Percentiles rank a stretch among this genome's conserved stretches.
Conservation (phyloP, 2,113 vertebrate genomes). For the Rhabdomys dilectus region DNA sequence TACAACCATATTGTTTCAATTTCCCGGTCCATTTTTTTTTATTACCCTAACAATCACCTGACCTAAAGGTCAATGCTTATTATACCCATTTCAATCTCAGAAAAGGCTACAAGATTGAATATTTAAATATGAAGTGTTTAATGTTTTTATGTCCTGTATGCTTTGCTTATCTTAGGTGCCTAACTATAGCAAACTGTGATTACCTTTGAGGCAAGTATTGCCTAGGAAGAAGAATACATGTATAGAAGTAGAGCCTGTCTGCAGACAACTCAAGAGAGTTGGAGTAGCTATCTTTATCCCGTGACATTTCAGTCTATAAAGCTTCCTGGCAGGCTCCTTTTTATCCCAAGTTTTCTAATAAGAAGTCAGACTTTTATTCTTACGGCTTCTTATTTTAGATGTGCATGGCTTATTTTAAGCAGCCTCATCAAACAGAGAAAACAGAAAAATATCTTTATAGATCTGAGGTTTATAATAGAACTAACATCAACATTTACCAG, state of each 20-base stretch:
- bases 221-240: slow-evolving; percentile 35
- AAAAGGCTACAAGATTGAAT: slow-evolving; percentile 35
- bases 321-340: neutral
- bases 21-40: slow-evolving; percentile 52
- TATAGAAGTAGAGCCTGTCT: slow-evolving; percentile 2
- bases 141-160: neutral
- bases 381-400: slow-evolving; percentile 55
- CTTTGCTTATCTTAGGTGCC: slow-evolving; percentile 7
- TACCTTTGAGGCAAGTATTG: neutral
- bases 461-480: slow-evolving; percentile 20
- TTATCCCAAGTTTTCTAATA: slow-evolving; percentile 47
- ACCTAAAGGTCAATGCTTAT: slow-evolving; percentile 54
- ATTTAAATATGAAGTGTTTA: slow-evolving; percentile 35
- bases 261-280: neutral
- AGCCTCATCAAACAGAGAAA: slow-evolving; percentile 33
- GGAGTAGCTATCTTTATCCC: slow-evolving; percentile 26
- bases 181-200: slow-evolving; percentile 23
- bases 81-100: slow-evolving; percentile 43
- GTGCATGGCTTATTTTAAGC: slow-evolving; percentile 40
- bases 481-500: slow-evolving; percentile 35
- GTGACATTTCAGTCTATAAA: slow-evolving; percentile 56
- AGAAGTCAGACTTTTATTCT: slow-evolving; percentile 59
- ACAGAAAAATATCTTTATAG: slow-evolving; percentile 15
- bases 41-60: slow-evolving; percentile 61
- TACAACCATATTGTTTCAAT: neutral